Percentiles rank a stretch among this genome's conserved stretches.
Conservation (phyloP, 2,113 vertebrate genomes). For the Gopherus evgoodei region DNA sequence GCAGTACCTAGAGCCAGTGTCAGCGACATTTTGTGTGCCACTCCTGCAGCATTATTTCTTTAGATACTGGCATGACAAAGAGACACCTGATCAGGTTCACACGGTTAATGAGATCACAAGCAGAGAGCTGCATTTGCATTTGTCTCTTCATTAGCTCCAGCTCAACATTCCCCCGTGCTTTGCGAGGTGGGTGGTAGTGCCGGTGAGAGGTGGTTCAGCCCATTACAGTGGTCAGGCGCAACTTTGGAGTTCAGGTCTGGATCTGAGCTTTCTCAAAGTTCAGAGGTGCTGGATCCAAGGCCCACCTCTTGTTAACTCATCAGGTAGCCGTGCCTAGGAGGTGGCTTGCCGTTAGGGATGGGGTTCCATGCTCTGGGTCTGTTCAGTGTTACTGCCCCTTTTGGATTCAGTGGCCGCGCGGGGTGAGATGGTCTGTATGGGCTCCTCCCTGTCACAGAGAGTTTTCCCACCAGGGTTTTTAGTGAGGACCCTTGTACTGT, state of each 20-base stretch:
- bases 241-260: fast-evolving
- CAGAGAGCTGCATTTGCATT: background rate
- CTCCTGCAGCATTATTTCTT: background rate
- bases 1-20: background rate
- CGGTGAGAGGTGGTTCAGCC: background rate
- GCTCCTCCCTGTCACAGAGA: background rate
- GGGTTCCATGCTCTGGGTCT: background rate
- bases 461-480: background rate
- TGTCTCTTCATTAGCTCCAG: background rate
- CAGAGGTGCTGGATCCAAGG: background rate
- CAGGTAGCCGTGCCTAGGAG: background rate
- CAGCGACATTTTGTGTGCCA: background rate
- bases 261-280: background rate
- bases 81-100: background rate
- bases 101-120: background rate
- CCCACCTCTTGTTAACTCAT: background rate
- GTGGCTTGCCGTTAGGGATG: background rate
- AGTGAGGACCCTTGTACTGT: background rate
- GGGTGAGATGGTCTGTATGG: too few relatives aligned
- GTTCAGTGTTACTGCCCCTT: background rate
- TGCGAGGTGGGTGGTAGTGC: background rate
- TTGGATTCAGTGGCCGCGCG: background rate
- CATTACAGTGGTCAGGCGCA: fast-evolving
- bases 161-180: background rate
- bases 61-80: background rate